A percentile compares a stretch with the other conserved stretches of the same genome.
phyloP scores from a whole-genome alignment of 1,140 invertebrate genomes.

The Yoshiicerus persimilis region DNA sequence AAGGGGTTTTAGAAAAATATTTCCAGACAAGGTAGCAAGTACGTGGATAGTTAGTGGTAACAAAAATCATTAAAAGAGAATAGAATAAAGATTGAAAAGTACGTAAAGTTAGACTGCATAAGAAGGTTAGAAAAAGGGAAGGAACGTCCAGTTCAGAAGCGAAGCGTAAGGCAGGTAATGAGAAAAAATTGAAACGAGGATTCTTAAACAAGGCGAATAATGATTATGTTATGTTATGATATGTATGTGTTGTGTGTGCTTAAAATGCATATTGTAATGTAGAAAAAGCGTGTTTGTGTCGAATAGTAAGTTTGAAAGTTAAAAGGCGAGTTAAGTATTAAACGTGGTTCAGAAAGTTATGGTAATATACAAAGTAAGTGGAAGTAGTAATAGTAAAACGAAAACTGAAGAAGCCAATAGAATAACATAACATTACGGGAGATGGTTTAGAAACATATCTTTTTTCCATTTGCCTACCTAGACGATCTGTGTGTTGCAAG shows the following conservation, averaged over 20 bases:
- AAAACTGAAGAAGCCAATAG: conserved; percentile 7
- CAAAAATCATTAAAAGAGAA: neutral
- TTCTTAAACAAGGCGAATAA: neutral
- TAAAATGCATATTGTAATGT: neutral
- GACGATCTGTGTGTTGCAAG: neutral
- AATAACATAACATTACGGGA: neutral
- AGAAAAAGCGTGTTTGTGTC: neutral
- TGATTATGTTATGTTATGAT: neutral
- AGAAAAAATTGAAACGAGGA: neutral
- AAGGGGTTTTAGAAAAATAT: neutral
- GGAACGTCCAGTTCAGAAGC: neutral
- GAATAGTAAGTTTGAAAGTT: neutral
- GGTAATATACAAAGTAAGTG: conserved; percentile 13
- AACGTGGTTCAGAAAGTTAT: neutral
- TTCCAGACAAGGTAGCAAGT: neutral
- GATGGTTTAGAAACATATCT: neutral
- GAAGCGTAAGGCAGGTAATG: neutral
- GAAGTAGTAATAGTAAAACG: neutral
- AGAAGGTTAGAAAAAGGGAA: neutral
- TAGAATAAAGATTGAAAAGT: neutral
- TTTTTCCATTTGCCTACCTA: neutral
- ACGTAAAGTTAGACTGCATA: neutral
- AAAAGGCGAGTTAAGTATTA: neutral
- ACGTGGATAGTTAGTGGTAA: neutral
- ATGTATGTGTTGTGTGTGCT: neutral